These are phyloP conservation scores for Eurytoma californica DNA, from an alignment of 2,888 invertebrate genomes.

Conservation along the genomic window DNA sequence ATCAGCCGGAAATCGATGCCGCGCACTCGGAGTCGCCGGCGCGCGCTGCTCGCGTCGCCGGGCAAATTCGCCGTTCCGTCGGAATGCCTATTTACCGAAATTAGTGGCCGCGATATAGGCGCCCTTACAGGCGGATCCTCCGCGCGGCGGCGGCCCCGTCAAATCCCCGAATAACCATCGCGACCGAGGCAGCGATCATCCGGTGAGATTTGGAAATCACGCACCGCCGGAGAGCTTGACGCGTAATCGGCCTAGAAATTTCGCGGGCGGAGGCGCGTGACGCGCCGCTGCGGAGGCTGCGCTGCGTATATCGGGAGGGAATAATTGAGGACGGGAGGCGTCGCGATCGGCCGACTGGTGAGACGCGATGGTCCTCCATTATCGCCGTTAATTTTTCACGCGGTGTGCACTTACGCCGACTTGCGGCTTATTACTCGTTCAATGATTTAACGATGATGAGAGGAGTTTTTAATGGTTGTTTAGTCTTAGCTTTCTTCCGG, in stretches of 20 bases:
- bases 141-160: conserved; percentile 9
- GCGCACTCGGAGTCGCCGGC: too few species aligned
- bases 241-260: conserved; percentile 45
- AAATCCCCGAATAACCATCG: conserved; percentile 39
- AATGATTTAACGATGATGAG: too few species aligned
- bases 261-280: background rate
- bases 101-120: background rate
- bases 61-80: background rate
- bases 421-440: too few species aligned
- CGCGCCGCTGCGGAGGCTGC: background rate
- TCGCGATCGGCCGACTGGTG: background rate
- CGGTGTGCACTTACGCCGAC: too few species aligned
- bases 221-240: background rate
- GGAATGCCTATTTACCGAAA: conserved; percentile 1
- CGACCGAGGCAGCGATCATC: conserved; percentile 17
- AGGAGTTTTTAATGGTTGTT: too few species aligned
- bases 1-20: too few species aligned
- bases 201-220: conserved; percentile 10
- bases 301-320: background rate
- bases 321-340: conserved; percentile 20
- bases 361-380: background rate
- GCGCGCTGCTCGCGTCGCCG: too few species aligned
- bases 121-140: background rate
- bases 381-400: background rate
- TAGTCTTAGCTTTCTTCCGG: too few species aligned